Conservation (phyloP, 2,888 invertebrate species). For the Agriopis marginaria region DNA sequence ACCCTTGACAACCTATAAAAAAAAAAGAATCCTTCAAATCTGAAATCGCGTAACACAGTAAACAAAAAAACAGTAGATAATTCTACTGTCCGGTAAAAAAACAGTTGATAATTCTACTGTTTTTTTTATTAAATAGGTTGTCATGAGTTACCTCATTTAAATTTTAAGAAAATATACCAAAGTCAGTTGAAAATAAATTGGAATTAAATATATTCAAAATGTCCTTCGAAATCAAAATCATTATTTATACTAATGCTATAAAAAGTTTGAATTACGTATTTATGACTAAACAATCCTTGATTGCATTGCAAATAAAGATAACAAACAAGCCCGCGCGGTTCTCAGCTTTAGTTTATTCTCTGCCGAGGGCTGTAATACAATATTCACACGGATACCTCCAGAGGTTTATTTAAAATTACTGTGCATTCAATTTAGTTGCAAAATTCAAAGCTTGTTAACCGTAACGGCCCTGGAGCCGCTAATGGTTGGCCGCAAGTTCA, state of each 20-base stretch:
- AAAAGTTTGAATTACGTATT: too few species aligned
- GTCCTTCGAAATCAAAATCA: background rate
- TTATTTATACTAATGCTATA: background rate
- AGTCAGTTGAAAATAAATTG: too few species aligned
- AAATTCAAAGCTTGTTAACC: slow-evolving; percentile 47
- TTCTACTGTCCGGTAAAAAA: too few species aligned
- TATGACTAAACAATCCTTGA: background rate
- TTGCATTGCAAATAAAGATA: background rate
- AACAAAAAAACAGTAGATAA: too few species aligned
- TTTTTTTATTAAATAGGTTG: too few species aligned
- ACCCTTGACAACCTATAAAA: too few species aligned
- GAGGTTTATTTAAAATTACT: slow-evolving; percentile 34
- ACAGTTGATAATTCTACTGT: too few species aligned
- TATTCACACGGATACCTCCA: slow-evolving; percentile 29
- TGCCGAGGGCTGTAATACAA: slow-evolving; percentile 23
- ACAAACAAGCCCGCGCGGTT: background rate
- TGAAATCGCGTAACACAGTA: too few species aligned
- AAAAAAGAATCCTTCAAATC: too few species aligned
- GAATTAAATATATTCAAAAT: background rate
- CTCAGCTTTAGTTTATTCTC: slow-evolving; percentile 15
- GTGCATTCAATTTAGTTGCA: slow-evolving; percentile 38
- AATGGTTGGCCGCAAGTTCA: slow-evolving; percentile 47
- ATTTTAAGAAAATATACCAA: too few species aligned
- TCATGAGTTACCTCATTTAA: too few species aligned
- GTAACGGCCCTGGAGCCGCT: slow-evolving; percentile 40